Evolutionary conservation across 2,888 invertebrate genomes (phyloP).

Genomic region (Anthrax anthrax): DNA sequence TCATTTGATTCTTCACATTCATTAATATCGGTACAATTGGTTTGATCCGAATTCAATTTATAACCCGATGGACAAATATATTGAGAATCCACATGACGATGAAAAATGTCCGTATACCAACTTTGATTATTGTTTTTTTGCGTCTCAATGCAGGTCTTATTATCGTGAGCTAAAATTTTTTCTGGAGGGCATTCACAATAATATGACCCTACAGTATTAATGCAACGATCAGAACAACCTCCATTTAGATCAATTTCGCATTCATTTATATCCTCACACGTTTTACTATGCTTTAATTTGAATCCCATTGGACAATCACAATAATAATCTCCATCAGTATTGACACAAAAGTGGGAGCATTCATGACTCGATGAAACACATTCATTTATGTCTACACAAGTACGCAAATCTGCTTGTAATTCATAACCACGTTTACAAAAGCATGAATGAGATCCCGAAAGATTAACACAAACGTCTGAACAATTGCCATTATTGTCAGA

Average conservation of each 20-base stretch:
- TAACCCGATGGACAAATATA: conserved; percentile 37
- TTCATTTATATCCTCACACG: conserved; percentile 17
- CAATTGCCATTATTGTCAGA: conserved; percentile 38
- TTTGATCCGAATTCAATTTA: conserved; percentile 15
- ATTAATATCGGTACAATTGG: conserved; percentile 14
- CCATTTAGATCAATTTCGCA: conserved; percentile 26
- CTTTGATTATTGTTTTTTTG: conserved; percentile 16
- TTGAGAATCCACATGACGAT: conserved; percentile 39
- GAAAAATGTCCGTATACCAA: conserved; percentile 22
- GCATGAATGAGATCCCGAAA: conserved; percentile 39
- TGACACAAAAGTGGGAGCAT: conserved; percentile 40
- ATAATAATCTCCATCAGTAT: conserved; percentile 39
- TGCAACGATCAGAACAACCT: conserved; percentile 40
- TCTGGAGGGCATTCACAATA: conserved; percentile 38
- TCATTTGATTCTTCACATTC: conserved; percentile 20
- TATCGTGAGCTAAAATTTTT: conserved; percentile 29
- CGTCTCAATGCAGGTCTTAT: conserved; percentile 27
- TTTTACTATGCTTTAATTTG: conserved; percentile 23
- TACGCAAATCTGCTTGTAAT: conserved; percentile 24
- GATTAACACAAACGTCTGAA: conserved; percentile 42
- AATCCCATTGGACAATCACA: conserved; percentile 43
- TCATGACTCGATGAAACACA: conserved; percentile 29
- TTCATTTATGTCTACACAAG: conserved; percentile 37
- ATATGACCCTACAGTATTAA: conserved; percentile 39
- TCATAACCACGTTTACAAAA: conserved; percentile 37